Percentiles rank a stretch among this genome's conserved stretches.
These are phyloP conservation scores for Brachionus plicatilis DNA, from an alignment of 1,140 invertebrate genomes.

Conservation along the genomic window DNA sequence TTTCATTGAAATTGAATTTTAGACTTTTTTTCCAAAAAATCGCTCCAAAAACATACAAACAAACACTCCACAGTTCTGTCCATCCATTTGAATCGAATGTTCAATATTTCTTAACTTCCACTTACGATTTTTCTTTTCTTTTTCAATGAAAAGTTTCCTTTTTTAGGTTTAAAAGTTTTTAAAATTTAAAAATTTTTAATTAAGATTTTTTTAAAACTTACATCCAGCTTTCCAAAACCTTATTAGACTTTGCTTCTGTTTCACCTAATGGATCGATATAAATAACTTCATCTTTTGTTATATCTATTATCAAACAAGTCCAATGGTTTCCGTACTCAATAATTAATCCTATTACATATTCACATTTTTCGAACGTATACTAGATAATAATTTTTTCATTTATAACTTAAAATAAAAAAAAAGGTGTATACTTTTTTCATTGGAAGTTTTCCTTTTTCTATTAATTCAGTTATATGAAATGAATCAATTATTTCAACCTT, in stretches of 20 bases:
- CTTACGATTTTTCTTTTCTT: not conserved
- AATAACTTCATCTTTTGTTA: not conserved
- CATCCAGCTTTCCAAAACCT: not conserved
- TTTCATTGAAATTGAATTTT: not conserved
- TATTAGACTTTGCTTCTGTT: not conserved
- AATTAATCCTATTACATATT: not conserved
- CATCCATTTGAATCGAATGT: not conserved
- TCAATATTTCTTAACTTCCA: not conserved
- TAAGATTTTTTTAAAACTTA: not conserved
- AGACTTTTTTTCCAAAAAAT: not conserved
- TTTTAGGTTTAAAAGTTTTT: not conserved
- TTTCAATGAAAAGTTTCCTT: not conserved
- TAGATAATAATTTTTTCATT: not conserved
- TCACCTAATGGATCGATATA: not conserved
- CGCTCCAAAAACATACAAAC: not conserved
- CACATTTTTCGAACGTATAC: not conserved
- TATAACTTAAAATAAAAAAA: not conserved
- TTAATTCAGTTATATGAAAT: not conserved
- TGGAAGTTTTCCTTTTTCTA: not conserved
- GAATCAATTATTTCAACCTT: not conserved
- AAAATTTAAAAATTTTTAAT: not conserved
- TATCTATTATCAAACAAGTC: not conserved
- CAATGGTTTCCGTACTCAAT: not conserved
- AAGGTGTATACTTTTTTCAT: not conserved
- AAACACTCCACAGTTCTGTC: not conserved